Conservation (phyloP, 2,797 vertebrate species). For the Hydrolagus colliei region DNA sequence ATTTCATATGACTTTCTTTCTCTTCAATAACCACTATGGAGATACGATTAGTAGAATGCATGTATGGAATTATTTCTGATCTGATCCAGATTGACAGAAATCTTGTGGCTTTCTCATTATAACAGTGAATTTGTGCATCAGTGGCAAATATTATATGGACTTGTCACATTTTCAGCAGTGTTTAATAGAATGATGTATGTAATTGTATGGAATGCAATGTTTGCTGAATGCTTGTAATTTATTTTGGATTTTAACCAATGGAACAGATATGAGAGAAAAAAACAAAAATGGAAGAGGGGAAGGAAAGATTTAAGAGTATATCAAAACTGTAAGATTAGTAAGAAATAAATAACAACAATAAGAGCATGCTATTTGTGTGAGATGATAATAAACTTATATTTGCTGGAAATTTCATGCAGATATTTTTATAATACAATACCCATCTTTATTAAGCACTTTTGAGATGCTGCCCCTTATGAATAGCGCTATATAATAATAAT, state of each 20-base stretch:
- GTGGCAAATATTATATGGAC: slow-evolving; percentile 8
- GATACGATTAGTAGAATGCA: neutral
- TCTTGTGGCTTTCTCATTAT: neutral
- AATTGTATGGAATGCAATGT: neutral
- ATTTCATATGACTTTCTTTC: too few species aligned
- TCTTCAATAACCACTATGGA: neutral
- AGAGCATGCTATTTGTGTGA: too few species aligned
- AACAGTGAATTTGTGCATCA: neutral
- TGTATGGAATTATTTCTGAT: neutral
- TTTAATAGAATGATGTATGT: neutral
- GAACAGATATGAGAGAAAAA: neutral
- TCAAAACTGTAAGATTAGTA: too few species aligned
- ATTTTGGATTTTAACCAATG: neutral
- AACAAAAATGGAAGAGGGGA: neutral
- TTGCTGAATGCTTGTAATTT: slow-evolving; percentile 14
- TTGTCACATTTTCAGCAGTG: neutral
- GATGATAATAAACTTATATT: too few species aligned
- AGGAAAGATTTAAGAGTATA: neutral
- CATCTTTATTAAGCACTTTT: too few species aligned
- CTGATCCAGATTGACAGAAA: neutral
- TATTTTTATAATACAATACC: too few species aligned
- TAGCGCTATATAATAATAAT: too few species aligned
- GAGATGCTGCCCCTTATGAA: too few species aligned
- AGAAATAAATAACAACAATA: too few species aligned
- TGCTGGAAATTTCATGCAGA: too few species aligned